Evolutionary conservation across 2,888 invertebrate genomes (phyloP).

Genomic region (Cryptocheilus praepositus): DNA sequence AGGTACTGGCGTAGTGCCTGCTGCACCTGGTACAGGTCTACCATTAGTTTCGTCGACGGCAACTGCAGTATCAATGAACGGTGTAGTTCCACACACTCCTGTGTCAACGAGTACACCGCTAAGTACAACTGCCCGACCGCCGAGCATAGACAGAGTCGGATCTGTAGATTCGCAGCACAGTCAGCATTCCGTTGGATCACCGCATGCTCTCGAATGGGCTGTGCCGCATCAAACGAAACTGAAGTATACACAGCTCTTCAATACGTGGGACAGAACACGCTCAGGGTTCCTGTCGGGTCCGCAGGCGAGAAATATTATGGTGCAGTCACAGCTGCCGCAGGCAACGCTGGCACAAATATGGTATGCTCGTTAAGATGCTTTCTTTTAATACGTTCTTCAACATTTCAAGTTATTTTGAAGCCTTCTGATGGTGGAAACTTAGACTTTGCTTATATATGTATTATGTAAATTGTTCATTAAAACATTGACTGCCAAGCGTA

Average conservation of each 20-base stretch:
- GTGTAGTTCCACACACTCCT: constrained; percentile 63
- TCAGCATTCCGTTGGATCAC: constrained; percentile 70
- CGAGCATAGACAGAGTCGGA: constrained; percentile 77
- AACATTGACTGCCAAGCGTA: no score
- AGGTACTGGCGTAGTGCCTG: constrained; percentile 57
- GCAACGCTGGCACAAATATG: constrained; percentile 94
- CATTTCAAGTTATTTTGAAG: no score
- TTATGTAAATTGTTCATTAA: no score
- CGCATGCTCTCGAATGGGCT: constrained; percentile 86
- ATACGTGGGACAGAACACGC: constrained; percentile 91
- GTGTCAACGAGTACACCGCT: constrained; percentile 71
- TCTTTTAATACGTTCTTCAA: no score
- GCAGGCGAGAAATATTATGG: constrained; percentile 94
- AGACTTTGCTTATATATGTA: no score
- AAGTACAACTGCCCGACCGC: constrained; percentile 72
- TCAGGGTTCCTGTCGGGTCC: constrained; percentile 92
- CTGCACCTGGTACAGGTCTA: constrained; percentile 53
- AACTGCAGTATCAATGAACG: constrained; percentile 53
- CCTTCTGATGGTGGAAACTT: no score
- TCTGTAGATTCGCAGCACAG: constrained; percentile 76
- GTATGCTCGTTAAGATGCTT: constrained; percentile 70
- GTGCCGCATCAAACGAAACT: constrained; percentile 88
- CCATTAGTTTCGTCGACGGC: constrained; percentile 52
- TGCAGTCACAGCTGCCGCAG: constrained; percentile 95
- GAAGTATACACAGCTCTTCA: constrained; percentile 96